Evolutionary conservation across 2,113 vertebrate species (phyloP).

Genomic region (Sisor rabdophorus): DNA sequence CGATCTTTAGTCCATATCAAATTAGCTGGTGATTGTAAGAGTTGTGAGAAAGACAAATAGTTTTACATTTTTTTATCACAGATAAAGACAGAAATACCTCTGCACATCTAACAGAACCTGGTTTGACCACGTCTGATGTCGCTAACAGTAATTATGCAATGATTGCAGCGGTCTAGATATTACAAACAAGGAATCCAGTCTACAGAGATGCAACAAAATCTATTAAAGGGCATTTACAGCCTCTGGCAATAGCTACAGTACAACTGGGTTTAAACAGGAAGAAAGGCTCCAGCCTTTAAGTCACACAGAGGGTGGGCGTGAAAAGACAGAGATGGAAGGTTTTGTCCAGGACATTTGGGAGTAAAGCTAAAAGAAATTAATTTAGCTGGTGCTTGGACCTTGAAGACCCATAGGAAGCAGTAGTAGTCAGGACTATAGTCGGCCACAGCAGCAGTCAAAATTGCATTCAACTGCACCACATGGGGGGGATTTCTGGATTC

Average conservation of each 20-base stretch:
- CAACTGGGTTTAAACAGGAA: background rate
- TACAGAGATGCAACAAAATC: background rate
- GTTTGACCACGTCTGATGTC: background rate
- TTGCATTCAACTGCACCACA: too few species aligned
- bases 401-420: too few species aligned
- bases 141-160: background rate
- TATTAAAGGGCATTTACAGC: background rate
- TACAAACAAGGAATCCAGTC: background rate
- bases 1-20: too few species aligned
- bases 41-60: background rate
- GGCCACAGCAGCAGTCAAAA: too few species aligned
- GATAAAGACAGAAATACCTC: constrained; percentile 8
- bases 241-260: background rate
- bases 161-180: background rate
- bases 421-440: too few species aligned
- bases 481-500: too few species aligned
- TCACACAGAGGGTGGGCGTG: background rate
- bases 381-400: background rate
- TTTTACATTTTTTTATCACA: too few species aligned
- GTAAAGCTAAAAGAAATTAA: background rate
- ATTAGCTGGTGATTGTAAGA: too few species aligned
- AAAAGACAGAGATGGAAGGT: too few species aligned
- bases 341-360: background rate
- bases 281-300: background rate
- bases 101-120: background rate